Base-by-base conservation (phyloP, 2,797 vertebrate species). In the Ptychobarbus kaznakovi region DNA sequence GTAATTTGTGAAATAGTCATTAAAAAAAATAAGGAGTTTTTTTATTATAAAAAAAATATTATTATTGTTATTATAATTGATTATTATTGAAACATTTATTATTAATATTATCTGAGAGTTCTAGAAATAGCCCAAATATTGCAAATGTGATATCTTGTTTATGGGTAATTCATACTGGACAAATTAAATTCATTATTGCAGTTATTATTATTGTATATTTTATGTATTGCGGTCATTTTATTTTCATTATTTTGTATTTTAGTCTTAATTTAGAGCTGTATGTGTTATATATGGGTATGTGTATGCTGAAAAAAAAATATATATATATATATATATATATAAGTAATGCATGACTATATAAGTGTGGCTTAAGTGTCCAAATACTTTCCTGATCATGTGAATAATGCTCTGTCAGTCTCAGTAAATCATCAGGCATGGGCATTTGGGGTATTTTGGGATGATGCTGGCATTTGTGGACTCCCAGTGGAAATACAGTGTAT, bases 391-490 rank as follows among this genome's bases (percentile, higher is more conserved):
- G 15, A 13, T 1, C 56, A 38, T 20, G 53, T 25, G 25, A 81
- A 28, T 65, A 74, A 49, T 32, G 69, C 3, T n/a, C 22, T 28
- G 28, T 83, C 35, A 44, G 58, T 73, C 56, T n/a, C 22, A n/a
- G 58, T 61, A 61, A 61, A 58, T 58, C 56, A 58, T 58, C 56
- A 61, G 56, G 56, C 15, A 25, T 12, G 20, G 49, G 58, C 53
- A 51, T 86, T 51, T 20, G 32, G 46, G 53, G 51, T 83, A 83
- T 83, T 72, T 88, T 89, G 46, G 63, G 20, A 70, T 70, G 12
- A 63, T 83, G 53, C 66, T 9, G n/a, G 4, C 6, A 51, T 83
- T 83, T 83, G 56, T 25, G n/a, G 58, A 61, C 58, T 25, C 69
- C 78, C 38, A 56, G 18, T 80, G 72, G 46, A 73, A 61, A 51